Base-by-base conservation (phyloP, 2,888 invertebrate species). In the Drosophila nr. medialis region DNA sequence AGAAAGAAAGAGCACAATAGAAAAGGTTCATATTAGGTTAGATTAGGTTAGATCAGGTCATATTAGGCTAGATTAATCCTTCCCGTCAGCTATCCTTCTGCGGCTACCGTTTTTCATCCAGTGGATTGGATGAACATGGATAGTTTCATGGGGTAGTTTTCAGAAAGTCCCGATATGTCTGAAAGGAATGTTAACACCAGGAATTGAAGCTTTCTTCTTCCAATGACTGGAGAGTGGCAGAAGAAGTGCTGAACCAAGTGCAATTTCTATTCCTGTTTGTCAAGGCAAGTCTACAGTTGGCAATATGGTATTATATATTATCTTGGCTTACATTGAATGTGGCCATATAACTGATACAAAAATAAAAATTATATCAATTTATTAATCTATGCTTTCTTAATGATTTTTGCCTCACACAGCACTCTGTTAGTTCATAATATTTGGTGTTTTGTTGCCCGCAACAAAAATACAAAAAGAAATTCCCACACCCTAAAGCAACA, bases 401-500 rank as follows among this genome's bases (percentile, higher is more conserved):
- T 4, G 7, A 15, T 4, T 24, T 15, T 45, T 8, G 15, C 2
- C 45, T 15, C 13, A 45, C 1, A 21, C 7, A 21, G 10, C 29
- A 29, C 10, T 29, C 18, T 6, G 5, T 6, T 29, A 27, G 48
- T 5, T 27, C 27, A 2, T 27, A 4, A 18, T 49, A 11, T n/a
- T 50, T 30, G 6, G n/a, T n/a, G 18, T 6, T 1, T 51, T 30
- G 30, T n/a, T 50, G 18, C 15, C 7, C 7, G 27, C 34, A 27
- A 36, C 30, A 40, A 70, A 45, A 40, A 40, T 48, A 68, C 55
- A 4, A 27, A 49, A 3, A 18, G 27, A 27, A 54, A 36, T 24
- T 70, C 62, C 64, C 85, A 77, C 74, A 75, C 68, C 74, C 63
- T 50, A 50, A 56, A 48, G 51, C 38, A 64, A 71, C 65, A 72